phyloP scores from a whole-genome alignment of 1,140 invertebrate species.

The Hyles vespertilio region DNA sequence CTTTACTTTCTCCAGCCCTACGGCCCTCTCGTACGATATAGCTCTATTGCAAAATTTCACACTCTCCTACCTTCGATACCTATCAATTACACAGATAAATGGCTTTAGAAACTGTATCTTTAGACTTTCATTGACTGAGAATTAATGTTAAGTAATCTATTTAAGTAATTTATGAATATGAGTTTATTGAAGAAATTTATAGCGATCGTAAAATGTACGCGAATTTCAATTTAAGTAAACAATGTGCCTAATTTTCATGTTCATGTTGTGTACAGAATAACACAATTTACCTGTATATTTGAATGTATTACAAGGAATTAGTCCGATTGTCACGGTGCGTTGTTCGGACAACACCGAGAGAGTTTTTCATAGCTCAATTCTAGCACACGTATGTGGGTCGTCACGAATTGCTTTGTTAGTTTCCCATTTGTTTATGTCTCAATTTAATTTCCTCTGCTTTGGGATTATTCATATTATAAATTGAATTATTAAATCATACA shows the following conservation, averaged over 20 bases:
- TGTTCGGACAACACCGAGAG: conserved; percentile 35
- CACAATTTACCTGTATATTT: too few species aligned
- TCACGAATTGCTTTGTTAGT: conserved; percentile 54
- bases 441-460: conserved; percentile 30
- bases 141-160: too few species aligned
- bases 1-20: conserved; percentile 64
- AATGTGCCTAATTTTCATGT: too few species aligned
- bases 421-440: conserved; percentile 42
- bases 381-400: conserved; percentile 50
- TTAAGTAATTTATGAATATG: too few species aligned
- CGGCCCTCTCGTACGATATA: conserved; percentile 48
- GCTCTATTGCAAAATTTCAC: conserved; percentile 62
- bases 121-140: conserved; percentile 21
- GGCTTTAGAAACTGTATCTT: conserved; percentile 31
- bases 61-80: conserved; percentile 39
- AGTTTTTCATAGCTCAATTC: conserved; percentile 41
- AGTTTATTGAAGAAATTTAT: too few species aligned
- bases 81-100: conserved; percentile 50
- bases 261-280: too few species aligned
- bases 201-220: too few species aligned
- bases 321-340: conserved; percentile 36
- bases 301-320: conserved; percentile 11
- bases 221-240: too few species aligned
- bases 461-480: too few species aligned
- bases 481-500: too few species aligned